A percentile compares a stretch with the other conserved stretches of the same genome.
Evolutionary conservation across 1,140 invertebrate species (phyloP).

Genomic region (Ips typographus): DNA sequence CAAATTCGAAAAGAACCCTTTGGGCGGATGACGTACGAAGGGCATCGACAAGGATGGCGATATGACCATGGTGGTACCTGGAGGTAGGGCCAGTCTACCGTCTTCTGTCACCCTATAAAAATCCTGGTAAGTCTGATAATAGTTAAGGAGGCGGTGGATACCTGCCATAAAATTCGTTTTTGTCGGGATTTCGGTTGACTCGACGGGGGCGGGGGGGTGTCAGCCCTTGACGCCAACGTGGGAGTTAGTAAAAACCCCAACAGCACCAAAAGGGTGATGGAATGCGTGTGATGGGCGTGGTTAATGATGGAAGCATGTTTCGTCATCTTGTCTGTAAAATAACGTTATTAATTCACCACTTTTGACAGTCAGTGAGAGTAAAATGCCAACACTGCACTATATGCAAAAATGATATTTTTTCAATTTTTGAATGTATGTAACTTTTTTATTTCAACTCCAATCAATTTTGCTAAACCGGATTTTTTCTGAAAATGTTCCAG

Average conservation of each 20-base stretch:
- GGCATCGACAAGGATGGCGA: conserved; percentile 79
- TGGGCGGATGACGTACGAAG: conserved; percentile 78
- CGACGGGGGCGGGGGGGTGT: no score
- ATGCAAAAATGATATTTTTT: no score
- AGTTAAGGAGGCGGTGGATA: neutral
- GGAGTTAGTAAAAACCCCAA: conserved; percentile 16
- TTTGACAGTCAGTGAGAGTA: no score
- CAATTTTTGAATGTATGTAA: no score
- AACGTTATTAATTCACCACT: no score
- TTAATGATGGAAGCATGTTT: neutral
- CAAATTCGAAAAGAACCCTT: conserved; percentile 82
- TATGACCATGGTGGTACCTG: conserved; percentile 75
- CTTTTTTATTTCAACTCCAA: no score
- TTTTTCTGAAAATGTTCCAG: no score
- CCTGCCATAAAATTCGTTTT: conserved; percentile 28
- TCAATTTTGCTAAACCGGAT: no score
- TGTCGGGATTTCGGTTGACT: conserved; percentile 27
- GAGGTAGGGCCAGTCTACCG: conserved; percentile 75
- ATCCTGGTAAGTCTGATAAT: conserved; percentile 5
- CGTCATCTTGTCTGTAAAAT: no score
- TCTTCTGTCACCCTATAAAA: conserved; percentile 71
- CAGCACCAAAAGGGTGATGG: conserved; percentile 9
- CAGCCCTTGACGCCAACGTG: neutral
- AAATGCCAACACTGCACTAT: no score
- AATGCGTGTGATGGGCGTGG: neutral